Percentiles rank a stretch among this genome's conserved stretches.
Conservation (phyloP, 2,888 invertebrate species). For the Lepidocyrtoides sp. region DNA sequence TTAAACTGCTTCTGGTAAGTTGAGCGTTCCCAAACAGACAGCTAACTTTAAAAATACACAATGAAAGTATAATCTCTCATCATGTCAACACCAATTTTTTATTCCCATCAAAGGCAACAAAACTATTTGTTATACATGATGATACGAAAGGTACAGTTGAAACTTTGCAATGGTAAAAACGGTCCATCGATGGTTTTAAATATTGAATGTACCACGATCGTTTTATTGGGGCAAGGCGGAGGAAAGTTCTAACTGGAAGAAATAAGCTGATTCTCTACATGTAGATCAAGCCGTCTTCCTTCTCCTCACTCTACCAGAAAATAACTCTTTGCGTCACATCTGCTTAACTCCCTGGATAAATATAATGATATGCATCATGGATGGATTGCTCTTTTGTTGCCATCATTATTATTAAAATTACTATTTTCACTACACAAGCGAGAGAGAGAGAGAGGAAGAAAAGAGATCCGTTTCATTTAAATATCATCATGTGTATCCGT, state of each 20-base stretch:
- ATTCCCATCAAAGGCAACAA: no score
- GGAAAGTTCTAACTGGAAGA: neutral
- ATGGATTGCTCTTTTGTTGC: constrained; percentile 33
- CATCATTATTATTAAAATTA: constrained; percentile 52
- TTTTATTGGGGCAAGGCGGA: no score
- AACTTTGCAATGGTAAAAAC: no score
- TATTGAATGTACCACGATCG: no score
- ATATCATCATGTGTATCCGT: neutral
- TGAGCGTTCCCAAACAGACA: no score
- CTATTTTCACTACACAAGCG: neutral
- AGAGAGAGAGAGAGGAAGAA: neutral
- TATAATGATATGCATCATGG: constrained; percentile 54
- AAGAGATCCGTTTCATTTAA: constrained; percentile 9
- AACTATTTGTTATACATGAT: no score
- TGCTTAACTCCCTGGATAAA: constrained; percentile 41
- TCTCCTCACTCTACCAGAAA: neutral
- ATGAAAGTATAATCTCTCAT: no score
- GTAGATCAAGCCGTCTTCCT: neutral
- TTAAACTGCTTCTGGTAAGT: no score
- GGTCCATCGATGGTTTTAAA: no score
- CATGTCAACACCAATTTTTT: no score
- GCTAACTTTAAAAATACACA: no score
- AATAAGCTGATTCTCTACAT: neutral
- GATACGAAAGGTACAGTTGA: no score
- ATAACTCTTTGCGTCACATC: constrained; percentile 48